phyloP scores from a whole-genome alignment of 2,888 invertebrate species.

The Plebejus argus region DNA sequence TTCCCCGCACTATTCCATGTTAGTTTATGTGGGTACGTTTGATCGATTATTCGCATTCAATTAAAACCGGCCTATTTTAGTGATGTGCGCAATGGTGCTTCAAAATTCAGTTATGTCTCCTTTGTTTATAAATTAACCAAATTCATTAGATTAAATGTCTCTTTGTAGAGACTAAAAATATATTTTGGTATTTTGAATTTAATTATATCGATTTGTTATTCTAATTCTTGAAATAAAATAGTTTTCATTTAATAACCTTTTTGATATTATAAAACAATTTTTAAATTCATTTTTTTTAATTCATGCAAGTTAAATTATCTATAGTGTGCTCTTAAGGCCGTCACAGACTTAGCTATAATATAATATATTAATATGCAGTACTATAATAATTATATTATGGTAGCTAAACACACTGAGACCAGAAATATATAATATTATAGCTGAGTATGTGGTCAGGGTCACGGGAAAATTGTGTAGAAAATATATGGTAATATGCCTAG shows the following conservation, averaged over 20 bases:
- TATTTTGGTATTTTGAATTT: not conserved
- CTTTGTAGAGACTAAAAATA: not conserved
- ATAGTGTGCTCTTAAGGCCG: no score
- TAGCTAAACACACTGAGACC: no score
- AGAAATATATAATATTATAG: no score
- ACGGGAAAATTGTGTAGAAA: no score
- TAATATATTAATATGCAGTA: no score
- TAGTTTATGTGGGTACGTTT: conserved; percentile 32
- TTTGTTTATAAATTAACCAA: not conserved
- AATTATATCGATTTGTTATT: not conserved
- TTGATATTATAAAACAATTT: no score
- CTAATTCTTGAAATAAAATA: not conserved
- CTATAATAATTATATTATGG: no score
- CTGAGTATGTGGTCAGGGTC: no score
- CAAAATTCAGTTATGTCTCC: not conserved
- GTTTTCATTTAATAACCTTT: not conserved
- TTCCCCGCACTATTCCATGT: conserved; percentile 23
- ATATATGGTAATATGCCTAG: no score
- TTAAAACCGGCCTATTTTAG: conserved; percentile 2
- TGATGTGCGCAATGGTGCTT: not conserved
- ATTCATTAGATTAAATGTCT: not conserved
- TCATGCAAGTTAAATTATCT: no score
- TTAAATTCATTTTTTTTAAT: no score
- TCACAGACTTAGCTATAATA: no score
- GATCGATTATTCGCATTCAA: conserved; percentile 33